Conservation (phyloP, 2,113 vertebrate genomes). For the Salminus brasiliensis region DNA sequence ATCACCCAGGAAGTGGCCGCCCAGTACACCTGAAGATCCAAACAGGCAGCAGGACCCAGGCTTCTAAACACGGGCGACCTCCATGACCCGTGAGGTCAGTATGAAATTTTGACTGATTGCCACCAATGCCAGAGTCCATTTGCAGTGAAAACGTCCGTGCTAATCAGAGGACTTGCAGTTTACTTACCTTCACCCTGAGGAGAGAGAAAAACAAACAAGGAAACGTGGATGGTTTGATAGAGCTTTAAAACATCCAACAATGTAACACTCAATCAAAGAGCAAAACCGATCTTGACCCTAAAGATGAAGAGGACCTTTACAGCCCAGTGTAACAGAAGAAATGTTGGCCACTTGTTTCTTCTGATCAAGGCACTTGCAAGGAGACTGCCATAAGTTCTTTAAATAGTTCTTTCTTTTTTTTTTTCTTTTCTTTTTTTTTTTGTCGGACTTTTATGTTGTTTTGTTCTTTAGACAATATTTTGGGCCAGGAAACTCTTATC, state of each 20-base stretch:
- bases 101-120: background rate
- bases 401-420: background rate
- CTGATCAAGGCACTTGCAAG: background rate
- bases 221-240: background rate
- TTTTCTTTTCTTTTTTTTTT: background rate
- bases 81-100: background rate
- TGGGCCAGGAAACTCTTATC: background rate
- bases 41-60: background rate
- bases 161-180: background rate
- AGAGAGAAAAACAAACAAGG: background rate
- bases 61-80: background rate
- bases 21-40: conserved; percentile 55
- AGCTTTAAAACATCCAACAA: conserved; percentile 32
- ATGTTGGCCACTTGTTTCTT: background rate
- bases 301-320: background rate
- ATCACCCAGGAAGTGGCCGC: conserved; percentile 93
- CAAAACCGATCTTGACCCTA: background rate
- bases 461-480: no score
- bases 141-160: conserved; percentile 1
- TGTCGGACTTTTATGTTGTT: no score
- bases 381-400: background rate
- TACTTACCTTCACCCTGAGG: background rate
- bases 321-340: no score
- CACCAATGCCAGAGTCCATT: background rate
- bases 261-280: conserved; percentile 50